Conservation (phyloP, 1,140 invertebrate genomes). For the Cyclargus thomasi region DNA sequence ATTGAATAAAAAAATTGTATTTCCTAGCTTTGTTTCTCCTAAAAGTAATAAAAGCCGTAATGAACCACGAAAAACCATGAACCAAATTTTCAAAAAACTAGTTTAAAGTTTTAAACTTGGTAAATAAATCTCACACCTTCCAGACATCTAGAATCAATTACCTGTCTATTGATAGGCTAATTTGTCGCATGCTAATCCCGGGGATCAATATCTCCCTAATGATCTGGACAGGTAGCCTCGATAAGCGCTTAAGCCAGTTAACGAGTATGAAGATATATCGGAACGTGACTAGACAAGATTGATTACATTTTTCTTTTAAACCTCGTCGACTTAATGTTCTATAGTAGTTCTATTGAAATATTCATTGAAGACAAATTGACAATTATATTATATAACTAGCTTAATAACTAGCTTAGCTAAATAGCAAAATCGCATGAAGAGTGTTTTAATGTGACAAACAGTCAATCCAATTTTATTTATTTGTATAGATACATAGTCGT, state of each 20-base stretch:
- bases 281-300: constrained; percentile 15
- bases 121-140: constrained; percentile 28
- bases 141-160: constrained; percentile 63
- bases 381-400: no score
- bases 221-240: constrained; percentile 49
- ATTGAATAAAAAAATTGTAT: no score
- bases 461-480: no score
- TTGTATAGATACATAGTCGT: no score
- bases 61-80: neutral
- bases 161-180: constrained; percentile 63
- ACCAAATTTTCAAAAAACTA: neutral
- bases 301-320: constrained; percentile 13
- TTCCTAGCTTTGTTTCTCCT: no score
- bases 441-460: no score
- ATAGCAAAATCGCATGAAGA: no score
- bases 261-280: constrained; percentile 25
- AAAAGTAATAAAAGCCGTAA: no score
- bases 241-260: constrained; percentile 36
- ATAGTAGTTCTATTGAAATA: no score
- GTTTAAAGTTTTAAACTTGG: constrained; percentile 14
- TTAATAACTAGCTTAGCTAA: no score
- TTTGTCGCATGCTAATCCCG: constrained; percentile 62
- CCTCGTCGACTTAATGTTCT: neutral
- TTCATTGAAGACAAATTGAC: no score
- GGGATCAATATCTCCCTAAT: constrained; percentile 60